Evolutionary conservation across 2,888 invertebrate species (phyloP).

Genomic region (Muschampia plurimacula): DNA sequence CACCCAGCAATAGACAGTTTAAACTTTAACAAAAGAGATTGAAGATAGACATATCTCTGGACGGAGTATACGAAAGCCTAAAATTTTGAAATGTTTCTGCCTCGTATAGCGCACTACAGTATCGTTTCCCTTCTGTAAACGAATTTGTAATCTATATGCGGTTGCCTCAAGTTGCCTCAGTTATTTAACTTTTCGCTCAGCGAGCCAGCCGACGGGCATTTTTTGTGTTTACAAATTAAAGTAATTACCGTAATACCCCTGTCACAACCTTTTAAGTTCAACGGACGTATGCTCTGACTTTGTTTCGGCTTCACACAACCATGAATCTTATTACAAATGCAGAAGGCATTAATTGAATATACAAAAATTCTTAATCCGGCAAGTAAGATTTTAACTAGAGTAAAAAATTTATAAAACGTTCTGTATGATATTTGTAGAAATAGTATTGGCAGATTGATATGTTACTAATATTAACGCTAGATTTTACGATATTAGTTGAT

Average conservation of each 20-base stretch:
- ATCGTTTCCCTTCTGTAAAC: neutral
- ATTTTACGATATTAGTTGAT: neutral
- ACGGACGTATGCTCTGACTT: constrained; percentile 64
- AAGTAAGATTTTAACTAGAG: neutral
- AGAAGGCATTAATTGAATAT: constrained; percentile 63
- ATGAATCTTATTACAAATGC: constrained; percentile 60
- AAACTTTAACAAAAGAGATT: constrained; percentile 9
- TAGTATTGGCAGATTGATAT: neutral
- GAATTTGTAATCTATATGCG: neutral
- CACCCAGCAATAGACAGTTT: constrained; percentile 11
- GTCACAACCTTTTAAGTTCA: constrained; percentile 84
- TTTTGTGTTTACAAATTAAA: constrained; percentile 83
- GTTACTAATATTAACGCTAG: neutral
- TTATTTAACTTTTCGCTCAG: constrained; percentile 67
- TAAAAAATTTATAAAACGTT: neutral
- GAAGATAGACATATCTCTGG: neutral
- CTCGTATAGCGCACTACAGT: neutral
- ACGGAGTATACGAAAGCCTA: neutral
- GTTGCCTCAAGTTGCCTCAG: constrained; percentile 46
- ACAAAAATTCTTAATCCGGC: constrained; percentile 12
- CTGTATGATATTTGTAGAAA: neutral
- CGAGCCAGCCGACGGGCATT: constrained; percentile 64
- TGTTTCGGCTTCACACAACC: constrained; percentile 48
- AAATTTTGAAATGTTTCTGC: neutral
- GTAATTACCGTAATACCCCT: constrained; percentile 80